Conservation (phyloP, 1,140 invertebrate species). For the Trichogramma pretiosum region DNA sequence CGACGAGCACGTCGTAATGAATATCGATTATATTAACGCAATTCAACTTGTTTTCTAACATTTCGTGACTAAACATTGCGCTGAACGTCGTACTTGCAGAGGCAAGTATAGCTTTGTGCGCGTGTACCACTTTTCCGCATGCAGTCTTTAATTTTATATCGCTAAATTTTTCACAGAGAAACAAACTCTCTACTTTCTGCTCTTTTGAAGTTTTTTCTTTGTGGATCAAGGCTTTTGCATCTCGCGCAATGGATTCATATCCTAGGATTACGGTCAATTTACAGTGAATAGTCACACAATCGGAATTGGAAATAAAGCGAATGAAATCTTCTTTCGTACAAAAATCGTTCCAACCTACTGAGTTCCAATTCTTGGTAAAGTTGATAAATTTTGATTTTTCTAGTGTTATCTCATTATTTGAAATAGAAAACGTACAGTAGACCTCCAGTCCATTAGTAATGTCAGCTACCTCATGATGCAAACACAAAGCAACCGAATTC, state of each 20-base stretch:
- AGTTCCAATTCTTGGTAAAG: not conserved
- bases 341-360: not conserved
- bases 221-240: not conserved
- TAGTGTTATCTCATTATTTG: not conserved
- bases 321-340: not conserved
- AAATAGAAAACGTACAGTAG: not conserved
- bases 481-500: not conserved
- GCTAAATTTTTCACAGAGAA: not conserved
- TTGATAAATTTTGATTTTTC: not conserved
- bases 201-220: too few species aligned
- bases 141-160: not conserved
- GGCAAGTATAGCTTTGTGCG: conserved; percentile 3
- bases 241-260: not conserved
- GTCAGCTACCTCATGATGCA: not conserved
- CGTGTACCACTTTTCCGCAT: not conserved
- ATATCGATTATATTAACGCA: not conserved
- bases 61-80: conserved; percentile 1
- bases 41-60: not conserved
- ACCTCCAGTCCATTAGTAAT: not conserved
- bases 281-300: not conserved
- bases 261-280: not conserved
- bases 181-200: not conserved
- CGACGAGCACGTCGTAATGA: not conserved
- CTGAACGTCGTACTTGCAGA: conserved; percentile 4
- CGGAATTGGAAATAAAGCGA: not conserved